Base-by-base conservation (phyloP, 2,888 invertebrate species). In the Copidosoma aretas region DNA sequence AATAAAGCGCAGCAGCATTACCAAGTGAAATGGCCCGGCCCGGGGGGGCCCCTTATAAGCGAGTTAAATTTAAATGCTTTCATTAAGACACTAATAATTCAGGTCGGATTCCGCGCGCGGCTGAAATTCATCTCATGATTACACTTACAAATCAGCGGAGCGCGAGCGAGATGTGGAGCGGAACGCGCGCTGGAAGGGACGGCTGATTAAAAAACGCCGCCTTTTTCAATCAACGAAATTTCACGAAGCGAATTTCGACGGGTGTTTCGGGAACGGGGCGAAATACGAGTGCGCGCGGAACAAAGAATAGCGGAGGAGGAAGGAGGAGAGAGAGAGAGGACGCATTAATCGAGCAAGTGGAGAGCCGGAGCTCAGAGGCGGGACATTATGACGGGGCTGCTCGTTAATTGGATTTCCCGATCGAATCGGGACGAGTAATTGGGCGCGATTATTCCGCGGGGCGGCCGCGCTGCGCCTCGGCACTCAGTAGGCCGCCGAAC, bases 361-460 rank as follows among this genome's bases (percentile, higher is more conserved):
- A 46, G 17, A 46, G 43, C 43, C 12, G 8, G 43, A 4, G 43
- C 43, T 15, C 43, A 12, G 43, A 46, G 43, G 43, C 43, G 14
- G 3, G 43, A 12, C 12, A 15, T 17, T 3, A 17, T 46, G 15
- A 12, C 43, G 43, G 15, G 12, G 43, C 43, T 12, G 54, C 24
- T 59, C 68, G 64, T 69, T 69, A 69, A 69, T 65, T 59, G 52
- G 32, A 54, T 69, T 69, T 59, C 51, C 68, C 12, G 25, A 65
- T 69, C 60, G 65, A 58, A 69, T 69, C 54, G 56, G 51, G 68
- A 51, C 68, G 49, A 60, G 61, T 69, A 65, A 69, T 65, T 69
- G 60, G 65, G 49, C 8, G 43, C 43, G 17, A 59, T 43, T 59
- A 43, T 46, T 59, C 43, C 59, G 59, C 22, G 39, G 59, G 14